Base-by-base conservation (phyloP, 2,888 invertebrate species). In the Thereva nobilitata region DNA sequence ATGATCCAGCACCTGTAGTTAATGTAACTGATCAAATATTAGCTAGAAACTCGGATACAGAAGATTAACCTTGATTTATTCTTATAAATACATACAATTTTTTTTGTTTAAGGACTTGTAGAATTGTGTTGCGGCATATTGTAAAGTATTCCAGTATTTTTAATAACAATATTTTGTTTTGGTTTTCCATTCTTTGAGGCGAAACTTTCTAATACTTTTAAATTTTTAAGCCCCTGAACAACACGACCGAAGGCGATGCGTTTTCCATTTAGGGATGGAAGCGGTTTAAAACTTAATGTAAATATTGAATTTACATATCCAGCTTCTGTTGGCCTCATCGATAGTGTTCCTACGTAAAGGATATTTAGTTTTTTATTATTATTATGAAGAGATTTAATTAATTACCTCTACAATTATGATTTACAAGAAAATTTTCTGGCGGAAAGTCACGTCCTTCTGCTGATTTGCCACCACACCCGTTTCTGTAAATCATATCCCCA, bases 1-100 rank as follows among this genome's bases (percentile, higher is more conserved):
- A 86, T 74, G 84, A 89, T 73, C 85, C 86, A 6, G 82, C 83
- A 71, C 76, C 4, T 5, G 50, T 7, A 2, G 23, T 34, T 12
- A 50, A 23, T 23, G 6, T 35, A 23, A 47, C 55, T 10, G 41
- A 86, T 72, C 80, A 81, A 55, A 81, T 90, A 49, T 82, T 89
- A 73, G 90, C 87, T n/a, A 86, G 86, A 67, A 88, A 90, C 76
- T 90, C 91, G 1, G 92, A 91, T 68, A 74, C 75, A 2, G 80
- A 80, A 68, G 74, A 78, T 64, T 77, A 74, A 71, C 23, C 45
- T 64, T 57, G 4, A 45, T 5, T 10, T 49, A 23, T 23, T 23
- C 23, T 23, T 23, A 23, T 23, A 23, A 23, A 23, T 23, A 23
- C 23, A 23, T 23, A 23, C 2, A 23, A 23, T 23, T 23, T 23